Evolutionary conservation across 2,888 invertebrate genomes (phyloP), one percentile per base, ranked within the genome.

Genomic region (Xestia sexstrigata): DNA sequence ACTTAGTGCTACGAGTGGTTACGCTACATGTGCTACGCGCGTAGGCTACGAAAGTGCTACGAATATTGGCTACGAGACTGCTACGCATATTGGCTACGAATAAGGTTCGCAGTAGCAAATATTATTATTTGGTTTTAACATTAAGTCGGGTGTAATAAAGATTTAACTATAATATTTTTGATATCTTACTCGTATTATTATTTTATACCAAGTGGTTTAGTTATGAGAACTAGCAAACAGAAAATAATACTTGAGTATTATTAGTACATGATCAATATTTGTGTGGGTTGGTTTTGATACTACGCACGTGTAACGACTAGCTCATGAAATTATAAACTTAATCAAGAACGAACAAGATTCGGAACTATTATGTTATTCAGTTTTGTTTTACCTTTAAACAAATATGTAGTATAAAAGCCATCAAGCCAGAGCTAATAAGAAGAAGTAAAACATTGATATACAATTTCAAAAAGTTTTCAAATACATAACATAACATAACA

Each of bases 11-110:
- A 79, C 55, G 47, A 23, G 15, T 60, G 52, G 52, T 4, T 45
- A 42, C 20, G 72, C 60, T 67, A 62, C 39, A 68, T n/a, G 15
- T 20, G 70, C 84, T 74, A 81, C 66, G 70, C 66, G 55, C n/a
- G 52, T 60, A 9, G 15, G 20, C 45, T 74, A 70, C 60, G 66
- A 52, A 52, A 39, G 0, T 42, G 39, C n/a, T 70, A 58, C 35
- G 55, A 5, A 3, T 8, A 6, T 20, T 17, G 35, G 23, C 52
- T 52, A 52, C 52, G 52, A 52, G 2, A n/a, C 9, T 23, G 52
- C 23, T 52, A 52, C 9, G n/a, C n/a, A 55, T 55, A 55, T 20
- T 49, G 20, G 35, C 47, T 52, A 39, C 35, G 35, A 35, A 35
- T 11, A 23, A 11, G n/a, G 63, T 65, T 65, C 15, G n/a, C 11